These are phyloP conservation scores for Gortyna flavago DNA, from an alignment of 2,888 invertebrate species.

Conservation along the genomic window DNA sequence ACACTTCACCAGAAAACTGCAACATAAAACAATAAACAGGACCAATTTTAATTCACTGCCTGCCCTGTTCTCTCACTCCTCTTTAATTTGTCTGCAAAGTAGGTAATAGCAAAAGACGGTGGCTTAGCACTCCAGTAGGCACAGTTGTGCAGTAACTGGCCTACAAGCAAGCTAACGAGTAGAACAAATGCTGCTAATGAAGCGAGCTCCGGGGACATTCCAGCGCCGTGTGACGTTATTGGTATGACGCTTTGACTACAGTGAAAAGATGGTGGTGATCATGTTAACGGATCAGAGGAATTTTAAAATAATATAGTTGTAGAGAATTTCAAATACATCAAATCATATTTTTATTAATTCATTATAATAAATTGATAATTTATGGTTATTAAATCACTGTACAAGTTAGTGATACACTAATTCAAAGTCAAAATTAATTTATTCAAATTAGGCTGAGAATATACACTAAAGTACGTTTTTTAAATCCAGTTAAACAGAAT, in stretches of 20 bases:
- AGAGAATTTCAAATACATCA: background rate
- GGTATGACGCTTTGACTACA: background rate
- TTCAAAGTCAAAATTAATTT: background rate
- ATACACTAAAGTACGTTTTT: background rate
- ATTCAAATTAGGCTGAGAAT: background rate
- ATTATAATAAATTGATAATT: no score
- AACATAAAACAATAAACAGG: constrained; percentile 10
- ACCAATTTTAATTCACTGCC: constrained; percentile 6
- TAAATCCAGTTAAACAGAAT: background rate
- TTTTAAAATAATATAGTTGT: background rate
- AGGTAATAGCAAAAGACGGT: constrained; percentile 36
- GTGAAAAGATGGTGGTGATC: background rate
- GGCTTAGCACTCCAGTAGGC: constrained; percentile 18
- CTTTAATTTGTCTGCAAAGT: constrained; percentile 31
- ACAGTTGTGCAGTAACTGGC: constrained; percentile 43
- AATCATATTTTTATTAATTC: background rate
- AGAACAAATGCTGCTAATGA: constrained; percentile 73
- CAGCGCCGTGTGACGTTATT: constrained; percentile 1
- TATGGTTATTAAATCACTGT: no score
- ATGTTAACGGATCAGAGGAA: background rate
- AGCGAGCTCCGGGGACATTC: constrained; percentile 44
- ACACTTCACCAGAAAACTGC: background rate
- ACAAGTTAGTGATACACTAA: background rate
- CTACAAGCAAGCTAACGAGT: constrained; percentile 64
- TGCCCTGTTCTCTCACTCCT: constrained; percentile 1